A percentile compares a stretch with the other conserved stretches of the same genome.
Evolutionary conservation across 2,888 invertebrate species (phyloP).

Genomic region (Eristalinus aeneus): DNA sequence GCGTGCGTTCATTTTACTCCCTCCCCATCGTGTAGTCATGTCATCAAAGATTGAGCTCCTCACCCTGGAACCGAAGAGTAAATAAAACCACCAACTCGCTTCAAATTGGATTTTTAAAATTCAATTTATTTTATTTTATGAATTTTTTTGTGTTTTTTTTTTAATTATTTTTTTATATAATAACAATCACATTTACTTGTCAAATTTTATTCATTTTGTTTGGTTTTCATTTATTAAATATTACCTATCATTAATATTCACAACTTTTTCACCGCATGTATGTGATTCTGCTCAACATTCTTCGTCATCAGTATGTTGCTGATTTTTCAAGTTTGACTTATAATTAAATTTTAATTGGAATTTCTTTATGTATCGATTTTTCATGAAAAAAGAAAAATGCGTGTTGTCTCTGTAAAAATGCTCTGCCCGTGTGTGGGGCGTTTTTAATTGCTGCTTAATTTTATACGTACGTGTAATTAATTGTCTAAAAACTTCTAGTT

Average conservation of each 20-base stretch:
- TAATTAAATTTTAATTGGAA: constrained; percentile 28
- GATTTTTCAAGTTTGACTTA: constrained; percentile 41
- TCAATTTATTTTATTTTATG: constrained; percentile 61
- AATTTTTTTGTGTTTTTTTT: constrained; percentile 53
- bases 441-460: constrained; percentile 23
- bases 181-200: constrained; percentile 79
- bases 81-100: constrained; percentile 21
- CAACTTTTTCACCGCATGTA: constrained; percentile 72
- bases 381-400: constrained; percentile 47
- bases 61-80: not conserved
- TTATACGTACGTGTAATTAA: constrained; percentile 36
- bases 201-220: constrained; percentile 53
- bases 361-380: constrained; percentile 27
- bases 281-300: constrained; percentile 31
- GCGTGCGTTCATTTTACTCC: not conserved
- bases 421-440: not conserved
- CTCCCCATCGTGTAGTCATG: not conserved
- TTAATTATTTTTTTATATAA: constrained; percentile 77
- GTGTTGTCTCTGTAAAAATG: constrained; percentile 58
- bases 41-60: not conserved
- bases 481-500: not conserved
- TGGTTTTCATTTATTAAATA: not conserved
- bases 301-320: not conserved
- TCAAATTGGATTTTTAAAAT: constrained; percentile 63
- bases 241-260: constrained; percentile 71